Evolutionary conservation across 2,113 vertebrate genomes (phyloP).

Genomic region (Zapus hudsonius): DNA sequence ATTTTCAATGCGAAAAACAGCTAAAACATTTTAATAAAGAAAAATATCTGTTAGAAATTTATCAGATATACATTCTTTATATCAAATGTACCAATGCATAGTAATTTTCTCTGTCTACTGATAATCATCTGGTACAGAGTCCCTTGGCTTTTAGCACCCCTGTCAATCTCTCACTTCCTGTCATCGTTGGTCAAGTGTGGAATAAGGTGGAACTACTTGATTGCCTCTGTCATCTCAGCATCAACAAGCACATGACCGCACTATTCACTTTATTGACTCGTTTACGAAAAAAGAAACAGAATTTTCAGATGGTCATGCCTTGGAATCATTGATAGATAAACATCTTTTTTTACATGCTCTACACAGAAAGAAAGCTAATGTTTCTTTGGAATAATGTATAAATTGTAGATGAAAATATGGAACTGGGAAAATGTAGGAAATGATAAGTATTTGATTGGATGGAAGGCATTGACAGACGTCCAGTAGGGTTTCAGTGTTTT

Average conservation of each 20-base stretch:
- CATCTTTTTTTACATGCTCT: background rate
- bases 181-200: background rate
- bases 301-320: no score
- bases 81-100: background rate
- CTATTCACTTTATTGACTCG: no score
- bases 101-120: background rate
- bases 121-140: background rate
- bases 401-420: background rate
- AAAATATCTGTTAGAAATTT: conserved; percentile 13
- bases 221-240: background rate
- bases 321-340: background rate
- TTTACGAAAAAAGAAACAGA: no score
- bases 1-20: background rate
- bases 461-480: background rate
- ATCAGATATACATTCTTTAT: background rate
- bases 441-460: background rate
- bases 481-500: background rate
- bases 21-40: conserved; percentile 3
- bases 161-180: background rate
- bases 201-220: background rate
- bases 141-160: background rate
- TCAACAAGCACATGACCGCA: conserved; percentile 21
- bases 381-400: background rate
- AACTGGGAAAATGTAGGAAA: background rate
- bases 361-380: background rate